A percentile compares a stretch with the other conserved stretches of the same genome.
phyloP scores from a whole-genome alignment of 2,113 vertebrate genomes.

The Pitta sordida region DNA sequence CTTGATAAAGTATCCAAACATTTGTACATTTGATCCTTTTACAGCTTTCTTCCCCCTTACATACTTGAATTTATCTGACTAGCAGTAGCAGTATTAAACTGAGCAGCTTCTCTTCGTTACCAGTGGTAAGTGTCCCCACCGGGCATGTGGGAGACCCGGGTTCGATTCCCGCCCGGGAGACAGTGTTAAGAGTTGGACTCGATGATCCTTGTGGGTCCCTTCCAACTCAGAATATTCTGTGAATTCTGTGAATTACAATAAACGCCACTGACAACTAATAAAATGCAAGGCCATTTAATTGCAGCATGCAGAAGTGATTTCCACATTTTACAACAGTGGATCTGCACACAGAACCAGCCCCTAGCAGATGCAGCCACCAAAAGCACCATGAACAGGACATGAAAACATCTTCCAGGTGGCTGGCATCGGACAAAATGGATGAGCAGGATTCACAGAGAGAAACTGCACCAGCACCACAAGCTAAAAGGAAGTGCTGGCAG shows the following conservation, averaged over 20 bases:
- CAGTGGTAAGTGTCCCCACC: too few relatives aligned
- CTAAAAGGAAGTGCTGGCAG: background rate
- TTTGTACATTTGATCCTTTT: background rate
- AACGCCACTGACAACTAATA: background rate
- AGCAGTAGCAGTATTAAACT: background rate
- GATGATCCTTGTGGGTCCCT: too few relatives aligned
- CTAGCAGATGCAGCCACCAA: background rate
- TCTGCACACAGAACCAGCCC: fast-evolving
- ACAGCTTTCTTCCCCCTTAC: background rate
- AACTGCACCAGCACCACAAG: background rate
- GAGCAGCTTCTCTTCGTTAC: background rate
- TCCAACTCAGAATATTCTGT: too few relatives aligned
- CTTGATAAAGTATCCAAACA: background rate
- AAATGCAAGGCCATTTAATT: background rate
- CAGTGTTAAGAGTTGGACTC: too few relatives aligned
- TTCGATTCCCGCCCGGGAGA: too few relatives aligned
- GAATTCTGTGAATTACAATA: too few relatives aligned
- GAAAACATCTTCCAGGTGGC: background rate
- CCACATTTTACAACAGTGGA: too few relatives aligned
- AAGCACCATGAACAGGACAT: background rate
- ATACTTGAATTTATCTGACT: background rate
- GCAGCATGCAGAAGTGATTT: background rate
- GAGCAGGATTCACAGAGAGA: background rate
- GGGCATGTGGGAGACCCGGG: too few relatives aligned
- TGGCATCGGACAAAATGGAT: background rate